These are phyloP conservation scores for Frieseomelitta varia DNA, from an alignment of 1,140 invertebrate species.

Conservation along the genomic window DNA sequence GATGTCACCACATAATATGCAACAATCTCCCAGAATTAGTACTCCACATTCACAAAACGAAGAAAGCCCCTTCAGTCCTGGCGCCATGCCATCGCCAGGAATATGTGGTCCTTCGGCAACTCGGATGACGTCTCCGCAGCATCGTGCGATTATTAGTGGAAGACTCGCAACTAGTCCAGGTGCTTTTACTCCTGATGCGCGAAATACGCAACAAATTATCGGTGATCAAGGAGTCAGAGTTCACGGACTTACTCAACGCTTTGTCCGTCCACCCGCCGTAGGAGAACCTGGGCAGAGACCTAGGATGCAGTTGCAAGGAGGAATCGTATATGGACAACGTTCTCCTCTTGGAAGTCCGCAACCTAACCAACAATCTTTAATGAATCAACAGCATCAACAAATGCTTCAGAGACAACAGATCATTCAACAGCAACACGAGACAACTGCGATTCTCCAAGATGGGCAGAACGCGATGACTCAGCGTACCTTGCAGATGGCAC, in stretches of 20 bases:
- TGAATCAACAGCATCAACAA: constrained; percentile 82
- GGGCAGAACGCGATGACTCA: constrained; percentile 80
- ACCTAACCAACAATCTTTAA: constrained; percentile 73
- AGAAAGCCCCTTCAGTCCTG: constrained; percentile 83
- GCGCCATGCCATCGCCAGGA: constrained; percentile 77
- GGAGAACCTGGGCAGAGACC: constrained; percentile 75
- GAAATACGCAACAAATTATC: constrained; percentile 78
- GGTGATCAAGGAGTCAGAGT: constrained; percentile 70
- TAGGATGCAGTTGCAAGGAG: constrained; percentile 74
- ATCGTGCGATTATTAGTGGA: constrained; percentile 77
- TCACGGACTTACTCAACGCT: constrained; percentile 75
- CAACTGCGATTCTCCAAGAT: constrained; percentile 60
- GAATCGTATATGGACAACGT: constrained; percentile 77
- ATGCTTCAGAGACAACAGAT: constrained; percentile 78
- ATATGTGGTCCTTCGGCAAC: constrained; percentile 73
- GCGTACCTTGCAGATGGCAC: constrained; percentile 76
- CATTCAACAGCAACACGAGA: constrained; percentile 82
- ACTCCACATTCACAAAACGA: constrained; percentile 85
- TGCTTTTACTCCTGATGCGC: constrained; percentile 77
- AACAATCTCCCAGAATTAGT: constrained; percentile 84
- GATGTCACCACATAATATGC: constrained; percentile 83
- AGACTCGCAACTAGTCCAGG: constrained; percentile 83
- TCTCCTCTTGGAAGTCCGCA: constrained; percentile 78
- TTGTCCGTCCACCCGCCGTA: constrained; percentile 75
- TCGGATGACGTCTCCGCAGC: constrained; percentile 84